Evolutionary conservation across 64 coral and sea anemone genomes (phyloP).

Genomic region (Montipora capricornis): DNA sequence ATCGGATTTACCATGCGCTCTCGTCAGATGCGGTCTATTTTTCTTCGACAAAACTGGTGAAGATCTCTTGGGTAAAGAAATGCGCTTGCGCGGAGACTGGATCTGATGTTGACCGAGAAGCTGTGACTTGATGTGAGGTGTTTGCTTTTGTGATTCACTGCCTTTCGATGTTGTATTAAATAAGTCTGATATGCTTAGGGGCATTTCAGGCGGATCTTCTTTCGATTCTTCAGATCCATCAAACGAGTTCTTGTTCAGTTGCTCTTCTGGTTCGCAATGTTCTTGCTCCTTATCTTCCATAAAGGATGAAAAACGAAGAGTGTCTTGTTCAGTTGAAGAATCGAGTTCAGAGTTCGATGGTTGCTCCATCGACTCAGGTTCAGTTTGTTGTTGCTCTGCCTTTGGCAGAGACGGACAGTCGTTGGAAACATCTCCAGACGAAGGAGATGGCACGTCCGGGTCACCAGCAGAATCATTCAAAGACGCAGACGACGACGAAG

Average conservation of each 20-base stretch:
- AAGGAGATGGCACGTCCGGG: too few relatives aligned
- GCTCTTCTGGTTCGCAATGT: not conserved
- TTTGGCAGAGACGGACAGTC: conserved; percentile 49
- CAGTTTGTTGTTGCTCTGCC: conserved; percentile 13
- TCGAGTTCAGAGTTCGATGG: conserved; percentile 8
- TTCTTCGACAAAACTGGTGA: conserved; percentile 81
- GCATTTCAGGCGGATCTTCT: conserved; percentile 6
- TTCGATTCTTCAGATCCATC: conserved; percentile 22
- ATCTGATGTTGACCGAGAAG: conserved; percentile 80
- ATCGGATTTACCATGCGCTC: conserved; percentile 16
- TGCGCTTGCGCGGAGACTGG: conserved; percentile 30
- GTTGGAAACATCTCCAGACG: conserved; percentile 24
- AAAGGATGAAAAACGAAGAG: not conserved
- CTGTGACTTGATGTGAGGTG: conserved; percentile 88
- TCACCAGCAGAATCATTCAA: conserved; percentile 72
- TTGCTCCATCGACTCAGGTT: conserved; percentile 1
- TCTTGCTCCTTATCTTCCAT: not conserved
- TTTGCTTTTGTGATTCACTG: conserved; percentile 64
- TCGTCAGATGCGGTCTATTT: conserved; percentile 43
- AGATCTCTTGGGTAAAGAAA: conserved; percentile 75
- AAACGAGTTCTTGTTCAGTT: not conserved
- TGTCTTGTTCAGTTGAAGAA: conserved; percentile 33
- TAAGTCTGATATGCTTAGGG: conserved; percentile 68
- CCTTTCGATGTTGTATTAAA: conserved; percentile 57
- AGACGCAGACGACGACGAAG: conserved; percentile 79